Percentiles rank a stretch among this genome's conserved stretches.
Conservation (phyloP, 2,113 vertebrate genomes). For the Indri indri region DNA sequence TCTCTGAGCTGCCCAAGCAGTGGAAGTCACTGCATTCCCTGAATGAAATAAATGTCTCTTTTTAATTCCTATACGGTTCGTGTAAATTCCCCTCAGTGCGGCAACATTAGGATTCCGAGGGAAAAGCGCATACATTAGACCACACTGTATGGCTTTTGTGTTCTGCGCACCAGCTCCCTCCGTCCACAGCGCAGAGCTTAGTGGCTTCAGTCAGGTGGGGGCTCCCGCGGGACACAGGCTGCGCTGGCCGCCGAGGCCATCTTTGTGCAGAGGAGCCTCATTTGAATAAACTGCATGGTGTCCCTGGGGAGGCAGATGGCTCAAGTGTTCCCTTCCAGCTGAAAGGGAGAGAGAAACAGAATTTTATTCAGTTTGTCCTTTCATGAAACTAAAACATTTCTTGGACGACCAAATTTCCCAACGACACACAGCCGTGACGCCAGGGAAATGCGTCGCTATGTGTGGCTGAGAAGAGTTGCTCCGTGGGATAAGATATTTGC, state of each 20-base stretch:
- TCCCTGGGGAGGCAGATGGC: conserved; percentile 82
- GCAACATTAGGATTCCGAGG: conserved; percentile 81
- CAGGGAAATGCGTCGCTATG: not conserved
- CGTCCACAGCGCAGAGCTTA: conserved; percentile 80
- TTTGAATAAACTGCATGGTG: conserved; percentile 86
- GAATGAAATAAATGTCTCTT: conserved; percentile 86
- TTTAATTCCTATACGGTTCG: conserved; percentile 83
- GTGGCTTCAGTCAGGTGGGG: conserved; percentile 82
- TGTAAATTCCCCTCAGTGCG: conserved; percentile 79
- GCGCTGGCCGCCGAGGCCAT: conserved; percentile 77
- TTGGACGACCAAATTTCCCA: not conserved
- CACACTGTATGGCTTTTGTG: conserved; percentile 86
- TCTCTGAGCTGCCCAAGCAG: conserved; percentile 71
- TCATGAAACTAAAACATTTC: conserved; percentile 60
- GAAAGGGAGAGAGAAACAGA: conserved; percentile 43
- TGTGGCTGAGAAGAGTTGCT: not conserved
- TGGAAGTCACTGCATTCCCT: conserved; percentile 85
- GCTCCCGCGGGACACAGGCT: conserved; percentile 82
- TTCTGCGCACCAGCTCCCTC: conserved; percentile 76
- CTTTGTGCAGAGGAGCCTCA: conserved; percentile 82
- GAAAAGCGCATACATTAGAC: conserved; percentile 85
- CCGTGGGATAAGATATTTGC: not conserved
- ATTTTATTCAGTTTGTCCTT: conserved; percentile 31
- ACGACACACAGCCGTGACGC: not conserved
- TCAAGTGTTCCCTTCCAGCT: conserved; percentile 57